Evolutionary conservation across 2,113 vertebrate genomes (phyloP).

Genomic region (Spheniscus mendiculus): DNA sequence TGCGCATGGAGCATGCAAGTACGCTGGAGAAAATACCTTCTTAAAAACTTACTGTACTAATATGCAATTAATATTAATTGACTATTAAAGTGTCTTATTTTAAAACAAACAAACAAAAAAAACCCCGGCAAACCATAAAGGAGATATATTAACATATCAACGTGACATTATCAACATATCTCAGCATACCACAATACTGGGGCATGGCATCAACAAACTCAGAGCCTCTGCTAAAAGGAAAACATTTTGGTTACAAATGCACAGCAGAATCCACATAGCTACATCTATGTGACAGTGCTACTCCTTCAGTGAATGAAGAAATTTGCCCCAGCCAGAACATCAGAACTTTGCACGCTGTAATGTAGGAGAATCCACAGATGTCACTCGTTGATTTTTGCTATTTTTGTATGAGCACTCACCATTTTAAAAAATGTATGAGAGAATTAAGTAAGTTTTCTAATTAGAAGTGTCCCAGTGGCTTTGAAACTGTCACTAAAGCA

Average conservation of each 20-base stretch:
- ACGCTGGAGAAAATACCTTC: background rate
- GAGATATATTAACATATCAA: background rate
- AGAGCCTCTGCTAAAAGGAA: background rate
- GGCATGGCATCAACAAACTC: background rate
- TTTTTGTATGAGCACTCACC: background rate
- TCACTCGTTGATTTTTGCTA: background rate
- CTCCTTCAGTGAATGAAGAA: background rate
- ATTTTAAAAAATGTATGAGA: background rate
- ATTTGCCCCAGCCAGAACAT: background rate
- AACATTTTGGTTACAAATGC: background rate
- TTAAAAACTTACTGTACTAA: background rate
- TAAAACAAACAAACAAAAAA: background rate
- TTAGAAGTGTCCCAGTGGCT: background rate
- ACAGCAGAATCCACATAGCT: background rate
- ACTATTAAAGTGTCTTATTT: background rate
- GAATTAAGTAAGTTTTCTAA: background rate
- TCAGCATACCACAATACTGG: background rate
- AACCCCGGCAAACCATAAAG: background rate
- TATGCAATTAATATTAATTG: background rate
- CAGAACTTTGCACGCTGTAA: fast-evolving
- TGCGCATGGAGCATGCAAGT: background rate
- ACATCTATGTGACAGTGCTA: background rate
- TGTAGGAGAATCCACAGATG: background rate
- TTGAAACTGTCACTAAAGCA: background rate
- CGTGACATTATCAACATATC: background rate